phyloP scores from a whole-genome alignment of 1,140 invertebrate species.

The Anthonomus grandis region DNA sequence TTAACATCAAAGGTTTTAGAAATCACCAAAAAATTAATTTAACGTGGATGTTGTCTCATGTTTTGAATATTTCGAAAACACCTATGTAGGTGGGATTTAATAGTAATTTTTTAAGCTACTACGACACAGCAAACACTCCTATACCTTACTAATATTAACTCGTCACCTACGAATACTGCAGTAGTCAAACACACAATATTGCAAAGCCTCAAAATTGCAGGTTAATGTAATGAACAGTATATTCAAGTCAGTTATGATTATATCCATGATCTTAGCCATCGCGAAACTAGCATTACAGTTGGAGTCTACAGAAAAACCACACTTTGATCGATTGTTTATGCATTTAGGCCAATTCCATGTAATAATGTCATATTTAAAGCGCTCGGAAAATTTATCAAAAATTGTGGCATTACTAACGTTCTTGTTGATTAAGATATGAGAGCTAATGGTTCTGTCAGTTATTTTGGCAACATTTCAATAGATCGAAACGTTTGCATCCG shows the following conservation, averaged over 20 bases:
- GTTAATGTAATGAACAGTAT: constrained; percentile 38
- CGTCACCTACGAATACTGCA: constrained; percentile 38
- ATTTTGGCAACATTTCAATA: constrained; percentile 35
- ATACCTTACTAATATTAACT: constrained; percentile 42
- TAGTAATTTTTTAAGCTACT: constrained; percentile 24
- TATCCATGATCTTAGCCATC: too few species aligned
- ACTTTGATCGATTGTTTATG: constrained; percentile 41
- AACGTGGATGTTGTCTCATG: constrained; percentile 31
- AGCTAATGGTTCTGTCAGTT: constrained; percentile 40
- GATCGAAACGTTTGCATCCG: constrained; percentile 1
- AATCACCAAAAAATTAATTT: constrained; percentile 17
- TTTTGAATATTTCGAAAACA: constrained; percentile 18
- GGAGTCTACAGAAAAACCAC: constrained; percentile 22
- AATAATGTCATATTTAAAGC: constrained; percentile 47
- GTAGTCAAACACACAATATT: constrained; percentile 44
- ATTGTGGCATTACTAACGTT: constrained; percentile 43
- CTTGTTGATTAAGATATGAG: constrained; percentile 42
- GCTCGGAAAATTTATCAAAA: constrained; percentile 42
- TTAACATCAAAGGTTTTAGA: background rate
- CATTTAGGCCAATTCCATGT: constrained; percentile 46
- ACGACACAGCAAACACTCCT: constrained; percentile 27
- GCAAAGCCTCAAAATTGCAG: constrained; percentile 36
- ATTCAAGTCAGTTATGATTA: constrained; percentile 40
- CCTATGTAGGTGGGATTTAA: constrained; percentile 40
- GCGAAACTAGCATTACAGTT: constrained; percentile 47